Conservation (phyloP, 2,797 vertebrate species). For the Acipenser ruthenus region DNA sequence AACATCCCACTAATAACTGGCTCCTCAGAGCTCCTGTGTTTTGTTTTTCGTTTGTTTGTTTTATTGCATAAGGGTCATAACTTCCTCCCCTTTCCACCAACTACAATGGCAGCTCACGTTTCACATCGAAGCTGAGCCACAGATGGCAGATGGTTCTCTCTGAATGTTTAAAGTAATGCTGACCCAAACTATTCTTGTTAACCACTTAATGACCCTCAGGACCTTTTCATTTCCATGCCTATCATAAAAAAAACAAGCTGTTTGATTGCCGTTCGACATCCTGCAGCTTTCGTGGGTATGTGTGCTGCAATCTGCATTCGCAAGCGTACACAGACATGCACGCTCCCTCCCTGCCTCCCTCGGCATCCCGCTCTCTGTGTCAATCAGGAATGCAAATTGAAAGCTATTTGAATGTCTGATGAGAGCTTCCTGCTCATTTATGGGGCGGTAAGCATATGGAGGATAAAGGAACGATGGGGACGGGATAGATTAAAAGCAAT, state of each 20-base stretch:
- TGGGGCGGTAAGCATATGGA: slow-evolving; percentile 38
- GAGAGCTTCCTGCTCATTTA: slow-evolving; percentile 51
- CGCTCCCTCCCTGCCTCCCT: slow-evolving; percentile 20
- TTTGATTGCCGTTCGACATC: slow-evolving; percentile 41
- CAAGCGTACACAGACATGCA: slow-evolving; percentile 19
- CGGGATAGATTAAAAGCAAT: slow-evolving; percentile 36
- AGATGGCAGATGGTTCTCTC: not conserved
- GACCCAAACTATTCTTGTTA: slow-evolving; percentile 36
- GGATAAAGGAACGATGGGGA: slow-evolving; percentile 36
- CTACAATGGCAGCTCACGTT: too few species aligned
- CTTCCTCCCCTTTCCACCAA: too few species aligned
- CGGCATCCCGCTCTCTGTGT: slow-evolving; percentile 26
- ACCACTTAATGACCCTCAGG: slow-evolving; percentile 48
- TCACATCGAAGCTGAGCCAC: not conserved
- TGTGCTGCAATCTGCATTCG: slow-evolving; percentile 37
- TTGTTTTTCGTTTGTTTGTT: too few species aligned
- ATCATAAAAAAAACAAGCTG: slow-evolving; percentile 27
- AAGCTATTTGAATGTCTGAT: slow-evolving; percentile 43
- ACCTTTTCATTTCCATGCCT: slow-evolving; percentile 38
- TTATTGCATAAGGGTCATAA: too few species aligned
- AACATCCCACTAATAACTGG: too few species aligned
- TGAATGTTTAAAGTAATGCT: slow-evolving; percentile 8
- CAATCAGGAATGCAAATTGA: slow-evolving; percentile 53
- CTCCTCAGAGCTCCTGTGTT: too few species aligned
- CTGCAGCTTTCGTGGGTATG: slow-evolving; percentile 36